Percentiles rank a stretch among this genome's conserved stretches.
Evolutionary conservation across 2,113 vertebrate species (phyloP).

Genomic region (Gobius niger): DNA sequence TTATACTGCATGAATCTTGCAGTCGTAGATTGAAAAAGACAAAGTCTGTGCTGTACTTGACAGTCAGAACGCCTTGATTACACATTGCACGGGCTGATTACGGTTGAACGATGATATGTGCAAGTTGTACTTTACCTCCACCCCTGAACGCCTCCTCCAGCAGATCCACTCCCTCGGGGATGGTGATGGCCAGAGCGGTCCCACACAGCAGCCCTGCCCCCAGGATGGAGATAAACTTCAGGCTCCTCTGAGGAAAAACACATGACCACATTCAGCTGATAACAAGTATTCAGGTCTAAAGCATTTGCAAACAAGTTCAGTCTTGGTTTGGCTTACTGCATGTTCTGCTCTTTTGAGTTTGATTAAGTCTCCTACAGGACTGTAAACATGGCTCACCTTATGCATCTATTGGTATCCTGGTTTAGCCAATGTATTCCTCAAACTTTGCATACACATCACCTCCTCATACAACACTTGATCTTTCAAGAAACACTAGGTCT

Average conservation of each 20-base stretch:
- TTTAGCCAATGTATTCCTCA: too few species aligned
- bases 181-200: constrained; percentile 69
- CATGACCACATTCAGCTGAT: constrained; percentile 25
- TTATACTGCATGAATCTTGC: too few species aligned
- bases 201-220: constrained; percentile 77
- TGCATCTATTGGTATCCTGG: too few species aligned
- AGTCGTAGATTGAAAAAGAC: neutral
- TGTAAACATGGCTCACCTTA: too few species aligned
- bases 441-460: too few species aligned
- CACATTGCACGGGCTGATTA: neutral
- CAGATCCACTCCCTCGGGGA: constrained; percentile 75
- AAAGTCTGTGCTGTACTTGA: neutral
- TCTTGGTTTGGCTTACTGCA: neutral
- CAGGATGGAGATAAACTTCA: constrained; percentile 74
- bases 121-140: constrained; percentile 16
- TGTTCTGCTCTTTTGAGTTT: too few species aligned
- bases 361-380: too few species aligned
- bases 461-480: too few species aligned
- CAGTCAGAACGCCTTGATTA: neutral
- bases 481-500: too few species aligned
- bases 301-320: neutral
- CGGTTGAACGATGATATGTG: neutral
- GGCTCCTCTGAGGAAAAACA: constrained; percentile 61
- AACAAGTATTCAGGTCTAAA: neutral
- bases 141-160: constrained; percentile 64